phyloP scores from a whole-genome alignment of 1,140 invertebrate genomes.

The Drosophila seguyi region DNA sequence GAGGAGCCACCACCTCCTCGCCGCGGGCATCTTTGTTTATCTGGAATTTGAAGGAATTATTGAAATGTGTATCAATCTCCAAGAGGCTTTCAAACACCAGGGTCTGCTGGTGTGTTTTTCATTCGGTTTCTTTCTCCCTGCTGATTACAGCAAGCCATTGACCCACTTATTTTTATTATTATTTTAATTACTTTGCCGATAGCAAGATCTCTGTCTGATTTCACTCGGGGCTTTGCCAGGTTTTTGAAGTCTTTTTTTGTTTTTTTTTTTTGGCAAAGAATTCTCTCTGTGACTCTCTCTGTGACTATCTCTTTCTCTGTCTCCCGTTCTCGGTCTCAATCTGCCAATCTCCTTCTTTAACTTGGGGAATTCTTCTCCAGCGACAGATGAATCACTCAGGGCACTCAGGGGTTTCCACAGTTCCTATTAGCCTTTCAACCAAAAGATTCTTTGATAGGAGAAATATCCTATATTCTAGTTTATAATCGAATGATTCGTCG shows the following conservation, averaged over 20 bases:
- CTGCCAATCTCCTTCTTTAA: background rate
- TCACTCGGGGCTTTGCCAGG: background rate
- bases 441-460: background rate
- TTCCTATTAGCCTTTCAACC: background rate
- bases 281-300: background rate
- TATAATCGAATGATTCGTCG: background rate
- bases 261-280: too few relatives aligned
- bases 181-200: background rate
- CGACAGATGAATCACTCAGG: background rate
- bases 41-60: background rate
- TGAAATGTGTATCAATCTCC: background rate
- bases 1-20: slow-evolving; percentile 4
- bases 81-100: background rate
- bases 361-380: background rate
- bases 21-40: slow-evolving; percentile 12
- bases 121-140: background rate
- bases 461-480: background rate
- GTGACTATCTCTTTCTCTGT: background rate
- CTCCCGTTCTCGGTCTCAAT: too few relatives aligned
- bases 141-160: slow-evolving; percentile 49
- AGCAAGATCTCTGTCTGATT: background rate
- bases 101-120: background rate
- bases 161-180: slow-evolving; percentile 38
- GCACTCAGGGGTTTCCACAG: background rate
- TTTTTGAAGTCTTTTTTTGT: background rate